Evolutionary conservation across 2,888 invertebrate species (phyloP).

Genomic region (Lissocephala sabroskyi): DNA sequence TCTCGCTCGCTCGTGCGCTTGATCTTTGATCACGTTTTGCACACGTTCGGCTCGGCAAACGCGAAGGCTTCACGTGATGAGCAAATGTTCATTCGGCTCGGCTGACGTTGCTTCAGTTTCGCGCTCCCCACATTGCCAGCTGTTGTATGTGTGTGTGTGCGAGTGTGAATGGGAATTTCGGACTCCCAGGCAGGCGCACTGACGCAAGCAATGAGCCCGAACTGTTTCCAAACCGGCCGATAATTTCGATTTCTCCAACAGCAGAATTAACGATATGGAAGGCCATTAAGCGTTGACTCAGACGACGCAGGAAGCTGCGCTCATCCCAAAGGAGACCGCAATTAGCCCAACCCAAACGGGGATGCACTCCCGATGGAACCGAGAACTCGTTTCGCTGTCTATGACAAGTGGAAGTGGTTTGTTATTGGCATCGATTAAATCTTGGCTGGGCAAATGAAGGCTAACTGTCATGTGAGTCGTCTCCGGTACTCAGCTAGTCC

Average conservation of each 20-base stretch:
- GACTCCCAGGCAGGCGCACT: too few species aligned
- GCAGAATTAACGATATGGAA: too few species aligned
- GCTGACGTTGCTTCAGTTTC: not conserved
- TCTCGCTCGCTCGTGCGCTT: slow-evolving; percentile 23
- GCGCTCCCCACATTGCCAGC: not conserved
- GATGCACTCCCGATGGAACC: too few species aligned
- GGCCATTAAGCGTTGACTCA: not conserved
- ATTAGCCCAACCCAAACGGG: too few species aligned
- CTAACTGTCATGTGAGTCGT: too few species aligned
- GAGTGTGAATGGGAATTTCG: not conserved
- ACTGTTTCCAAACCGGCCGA: not conserved
- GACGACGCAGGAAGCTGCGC: slow-evolving; percentile 4
- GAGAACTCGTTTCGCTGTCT: too few species aligned
- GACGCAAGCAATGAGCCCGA: not conserved
- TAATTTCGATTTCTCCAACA: too few species aligned
- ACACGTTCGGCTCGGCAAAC: slow-evolving; percentile 49
- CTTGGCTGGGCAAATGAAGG: too few species aligned
- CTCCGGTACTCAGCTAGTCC: too few species aligned
- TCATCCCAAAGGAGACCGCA: too few species aligned
- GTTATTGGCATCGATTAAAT: too few species aligned
- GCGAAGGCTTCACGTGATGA: slow-evolving; percentile 55
- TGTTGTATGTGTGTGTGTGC: slow-evolving; percentile 1
- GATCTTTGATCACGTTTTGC: slow-evolving; percentile 66
- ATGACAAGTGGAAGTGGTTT: too few species aligned
- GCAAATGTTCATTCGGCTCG: slow-evolving; percentile 46